A percentile compares a stretch with the other conserved stretches of the same genome.
Evolutionary conservation across 2,113 vertebrate genomes (phyloP).

Genomic region (Phalacrocorax pelagicus): DNA sequence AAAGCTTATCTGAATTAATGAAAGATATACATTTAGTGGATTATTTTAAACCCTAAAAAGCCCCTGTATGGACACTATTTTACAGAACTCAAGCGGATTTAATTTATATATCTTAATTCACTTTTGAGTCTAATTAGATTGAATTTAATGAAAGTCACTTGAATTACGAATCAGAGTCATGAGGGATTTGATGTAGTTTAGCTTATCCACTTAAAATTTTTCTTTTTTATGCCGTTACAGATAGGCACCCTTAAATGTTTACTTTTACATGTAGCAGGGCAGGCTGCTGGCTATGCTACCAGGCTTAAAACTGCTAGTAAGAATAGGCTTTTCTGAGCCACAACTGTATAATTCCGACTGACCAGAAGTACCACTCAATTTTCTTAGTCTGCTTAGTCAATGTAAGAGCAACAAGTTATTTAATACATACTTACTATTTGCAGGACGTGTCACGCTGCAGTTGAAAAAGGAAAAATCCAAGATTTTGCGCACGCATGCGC

Average conservation of each 20-base stretch:
- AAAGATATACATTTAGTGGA: not conserved
- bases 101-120: not conserved
- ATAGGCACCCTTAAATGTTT: not conserved
- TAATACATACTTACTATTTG: not conserved
- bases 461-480: not conserved
- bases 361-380: not conserved
- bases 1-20: not conserved
- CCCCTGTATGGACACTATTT: not conserved
- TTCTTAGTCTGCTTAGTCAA: not conserved
- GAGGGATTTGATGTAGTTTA: not conserved
- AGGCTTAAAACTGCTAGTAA: not conserved
- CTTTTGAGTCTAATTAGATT: not conserved
- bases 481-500: fast-evolving
- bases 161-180: not conserved
- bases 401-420: not conserved
- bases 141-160: not conserved
- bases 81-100: not conserved
- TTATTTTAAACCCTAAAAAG: constrained; percentile 9
- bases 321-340: not conserved
- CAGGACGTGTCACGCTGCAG: not conserved
- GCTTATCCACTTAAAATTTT: not conserved
- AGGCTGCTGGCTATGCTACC: not conserved
- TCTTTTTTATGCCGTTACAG: not conserved
- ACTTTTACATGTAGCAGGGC: not conserved
- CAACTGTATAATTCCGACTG: fast-evolving